Base-by-base conservation (phyloP, 2,888 invertebrate species). In the Synergus laeviventris region DNA sequence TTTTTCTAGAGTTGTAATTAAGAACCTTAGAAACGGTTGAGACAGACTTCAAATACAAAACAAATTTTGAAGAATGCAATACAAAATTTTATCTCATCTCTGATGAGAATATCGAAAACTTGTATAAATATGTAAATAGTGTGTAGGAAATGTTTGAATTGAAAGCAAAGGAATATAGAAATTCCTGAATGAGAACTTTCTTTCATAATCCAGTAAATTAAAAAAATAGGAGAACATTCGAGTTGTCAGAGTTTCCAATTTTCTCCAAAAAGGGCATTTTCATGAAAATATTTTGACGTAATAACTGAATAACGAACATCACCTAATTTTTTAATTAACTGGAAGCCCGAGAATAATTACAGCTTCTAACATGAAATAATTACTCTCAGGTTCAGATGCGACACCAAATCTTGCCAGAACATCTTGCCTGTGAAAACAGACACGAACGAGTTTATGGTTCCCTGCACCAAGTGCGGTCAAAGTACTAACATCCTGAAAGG, bases 401-500 rank as follows among this genome's bases (percentile, higher is more conserved):
- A 94, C 82, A 94, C 94, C 0, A 93, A 90, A n/a, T 92, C 92
- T 0, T 96, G 96, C 81, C 89, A 92, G 0, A 95, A 94, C 78
- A 92, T 95, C 56, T 91, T 96, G 36, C 92, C 93, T 0, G 93
- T 96, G 1, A 93, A 93, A 1, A 91, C 93, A 18, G 93, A 94
- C 80, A 93, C 94, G 76, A 93, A 93, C 76, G 94, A 95, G 75
- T 95, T 96, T 84, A 94, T 95, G 93, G 91, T 94, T 54, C 92
- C 93, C 81, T 96, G 96, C 82, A 92, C 93, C 0, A 92, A 93
- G 18, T 96, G 96, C 84, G 93, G 93, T 12, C 93, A 94, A 83
- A 92, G 92, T 85, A 95, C 94, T 1, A 96, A 96, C 87, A 94
- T 96, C 74, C 91, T 96, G 42, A 95, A 94, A 85, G 95, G 95